Percentiles rank a stretch among this genome's conserved stretches.
Conservation (phyloP, 2,797 vertebrate species). For the Falco peregrinus region DNA sequence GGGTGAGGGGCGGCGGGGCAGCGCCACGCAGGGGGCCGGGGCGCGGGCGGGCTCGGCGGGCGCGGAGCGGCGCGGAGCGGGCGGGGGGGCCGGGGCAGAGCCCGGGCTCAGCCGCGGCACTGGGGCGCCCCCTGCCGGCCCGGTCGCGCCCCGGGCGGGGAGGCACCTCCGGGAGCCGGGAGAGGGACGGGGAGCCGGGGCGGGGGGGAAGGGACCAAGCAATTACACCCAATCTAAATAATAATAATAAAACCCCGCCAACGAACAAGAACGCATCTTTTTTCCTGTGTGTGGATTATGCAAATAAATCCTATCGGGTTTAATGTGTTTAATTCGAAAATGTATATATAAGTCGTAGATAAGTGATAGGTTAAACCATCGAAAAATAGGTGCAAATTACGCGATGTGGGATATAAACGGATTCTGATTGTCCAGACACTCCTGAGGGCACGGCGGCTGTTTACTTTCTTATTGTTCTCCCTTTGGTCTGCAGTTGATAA, state of each 20-base stretch:
- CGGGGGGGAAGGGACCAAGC: neutral
- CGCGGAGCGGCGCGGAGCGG: slow-evolving; percentile 16
- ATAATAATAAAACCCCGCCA: neutral
- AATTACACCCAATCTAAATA: slow-evolving; percentile 32
- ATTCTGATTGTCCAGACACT: slow-evolving; percentile 56
- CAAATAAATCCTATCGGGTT: slow-evolving; percentile 38
- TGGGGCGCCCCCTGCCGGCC: slow-evolving; percentile 78
- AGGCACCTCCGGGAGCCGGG: neutral
- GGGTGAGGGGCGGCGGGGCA: neutral
- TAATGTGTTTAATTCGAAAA: slow-evolving; percentile 62
- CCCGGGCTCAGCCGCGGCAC: slow-evolving; percentile 61
- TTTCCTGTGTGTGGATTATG: neutral
- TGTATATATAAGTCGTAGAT: slow-evolving; percentile 13
- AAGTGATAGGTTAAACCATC: slow-evolving; percentile 56
- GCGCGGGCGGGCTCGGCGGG: neutral
- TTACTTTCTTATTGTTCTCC: slow-evolving; percentile 50
- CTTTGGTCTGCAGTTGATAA: neutral
- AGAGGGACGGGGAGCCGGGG: neutral
- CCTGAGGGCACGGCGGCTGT: slow-evolving; percentile 16
- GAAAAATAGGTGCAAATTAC: slow-evolving; percentile 60
- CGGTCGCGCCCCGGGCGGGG: neutral
- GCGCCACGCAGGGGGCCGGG: neutral
- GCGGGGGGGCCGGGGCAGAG: neutral
- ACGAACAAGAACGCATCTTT: neutral
- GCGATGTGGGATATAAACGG: slow-evolving; percentile 41